A percentile compares a stretch with the other conserved stretches of the same genome.
Evolutionary conservation across 2,888 invertebrate genomes (phyloP).

Genomic region (Macrosiphum euphorbiae): DNA sequence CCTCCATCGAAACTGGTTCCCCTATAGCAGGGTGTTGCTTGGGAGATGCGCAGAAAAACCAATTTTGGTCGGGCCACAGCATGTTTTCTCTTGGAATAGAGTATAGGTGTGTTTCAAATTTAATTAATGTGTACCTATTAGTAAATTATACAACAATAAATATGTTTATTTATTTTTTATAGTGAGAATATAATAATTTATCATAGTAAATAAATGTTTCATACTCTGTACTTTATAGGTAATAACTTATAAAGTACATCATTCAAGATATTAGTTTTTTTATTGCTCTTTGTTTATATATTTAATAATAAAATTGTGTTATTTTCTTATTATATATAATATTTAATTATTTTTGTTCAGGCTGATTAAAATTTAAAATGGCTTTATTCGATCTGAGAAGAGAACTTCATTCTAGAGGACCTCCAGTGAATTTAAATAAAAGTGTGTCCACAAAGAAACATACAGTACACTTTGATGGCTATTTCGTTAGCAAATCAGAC

Average conservation of each 20-base stretch:
- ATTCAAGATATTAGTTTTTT: neutral
- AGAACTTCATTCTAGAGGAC: conserved; percentile 57
- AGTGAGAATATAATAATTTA: neutral
- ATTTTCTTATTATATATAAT: no score
- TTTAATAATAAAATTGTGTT: no score
- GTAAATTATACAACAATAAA: neutral
- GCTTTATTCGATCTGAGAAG: conserved; percentile 57
- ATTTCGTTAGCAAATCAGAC: conserved; percentile 59
- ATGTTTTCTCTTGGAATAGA: no score
- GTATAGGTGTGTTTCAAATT: neutral
- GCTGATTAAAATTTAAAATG: neutral
- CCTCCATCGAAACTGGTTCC: no score
- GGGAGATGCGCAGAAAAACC: no score
- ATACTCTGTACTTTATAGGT: neutral
- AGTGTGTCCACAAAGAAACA: conserved; percentile 49
- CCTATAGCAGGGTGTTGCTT: no score
- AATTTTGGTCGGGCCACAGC: no score
- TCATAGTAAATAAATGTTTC: neutral
- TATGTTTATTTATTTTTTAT: neutral
- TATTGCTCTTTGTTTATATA: neutral
- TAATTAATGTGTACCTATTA: neutral
- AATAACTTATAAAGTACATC: neutral
- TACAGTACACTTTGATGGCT: conserved; percentile 57
- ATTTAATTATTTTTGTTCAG: conserved; percentile 20
- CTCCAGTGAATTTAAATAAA: conserved; percentile 46